Base-by-base conservation (phyloP, 2,888 invertebrate genomes). In the Diploptera punctata region DNA sequence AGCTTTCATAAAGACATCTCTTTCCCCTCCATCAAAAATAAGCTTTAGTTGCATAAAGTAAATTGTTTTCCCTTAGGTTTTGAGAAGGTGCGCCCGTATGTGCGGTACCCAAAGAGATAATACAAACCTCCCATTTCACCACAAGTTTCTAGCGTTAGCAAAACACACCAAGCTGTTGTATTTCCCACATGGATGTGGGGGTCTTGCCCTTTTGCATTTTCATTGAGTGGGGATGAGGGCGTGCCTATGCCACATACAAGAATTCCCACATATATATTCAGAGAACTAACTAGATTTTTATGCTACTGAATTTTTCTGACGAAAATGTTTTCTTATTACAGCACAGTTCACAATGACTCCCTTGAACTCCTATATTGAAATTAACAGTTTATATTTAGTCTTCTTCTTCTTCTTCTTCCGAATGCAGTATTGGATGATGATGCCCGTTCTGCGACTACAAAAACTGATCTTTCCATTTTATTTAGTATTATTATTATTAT, bases 41-140 rank as follows among this genome's bases (percentile, higher is more conserved):
- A 26, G 65, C 65, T 65, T 47, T 47, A n/a, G 44, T 47, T n/a
- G n/a, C 65, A 65, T 65, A 43, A 65, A 65, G 65, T 47, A 65
- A 47, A 65, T 18, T 65, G 29, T 24, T 47, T 47, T 26, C 44
- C 29, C 65, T 29, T n/a, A 33, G 21, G n/a, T 3, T 26, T 21
- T 19, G 10, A 16, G n/a, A 43, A 47, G 65, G 47, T 65, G 47
- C 47, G 24, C 44, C 47, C 47, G 47, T 26, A 18, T 26, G 26
- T 65, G 65, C 47, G n/a, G n/a, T n/a, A n/a, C n/a, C n/a, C n/a
- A n/a, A 26, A 19, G 18, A 21, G 21, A 21, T 18, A n/a, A 5
- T 52, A 19, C 19, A 5, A 10, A 26, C 65, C 24, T 65, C 65
- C n/a, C 47, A 65, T 65, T 65, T 65, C 47, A 65, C 65, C 65